Evolutionary conservation across 1,140 invertebrate genomes (phyloP).

Genomic region (Druon quercuslanigerum): DNA sequence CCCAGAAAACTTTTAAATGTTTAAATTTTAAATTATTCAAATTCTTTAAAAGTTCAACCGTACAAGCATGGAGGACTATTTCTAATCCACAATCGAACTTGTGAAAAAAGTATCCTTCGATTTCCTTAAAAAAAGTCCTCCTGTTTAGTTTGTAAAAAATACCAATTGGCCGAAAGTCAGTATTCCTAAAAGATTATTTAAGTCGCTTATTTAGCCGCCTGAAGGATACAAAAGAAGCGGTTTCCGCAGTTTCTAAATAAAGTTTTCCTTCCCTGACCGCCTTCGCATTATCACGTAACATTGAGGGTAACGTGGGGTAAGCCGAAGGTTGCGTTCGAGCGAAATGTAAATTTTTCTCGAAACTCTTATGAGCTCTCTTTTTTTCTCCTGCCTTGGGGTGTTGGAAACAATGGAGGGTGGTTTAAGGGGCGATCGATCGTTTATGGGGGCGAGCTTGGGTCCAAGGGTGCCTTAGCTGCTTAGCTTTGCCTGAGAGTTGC

Average conservation of each 20-base stretch:
- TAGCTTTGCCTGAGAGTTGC: background rate
- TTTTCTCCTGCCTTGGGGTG: constrained; percentile 52
- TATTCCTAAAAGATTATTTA: constrained; percentile 38
- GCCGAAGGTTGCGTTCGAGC: constrained; percentile 44
- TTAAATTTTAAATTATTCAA: no score
- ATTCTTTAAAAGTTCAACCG: no score
- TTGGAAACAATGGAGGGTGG: constrained; percentile 68
- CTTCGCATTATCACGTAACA: constrained; percentile 55
- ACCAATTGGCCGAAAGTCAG: constrained; percentile 6
- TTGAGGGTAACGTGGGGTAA: constrained; percentile 43
- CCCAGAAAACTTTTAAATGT: no score
- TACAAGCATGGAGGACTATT: no score
- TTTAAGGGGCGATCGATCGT: constrained; percentile 59
- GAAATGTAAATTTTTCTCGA: constrained; percentile 66
- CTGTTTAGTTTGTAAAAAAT: background rate
- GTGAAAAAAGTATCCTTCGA: no score
- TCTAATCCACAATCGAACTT: no score
- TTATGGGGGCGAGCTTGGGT: constrained; percentile 51
- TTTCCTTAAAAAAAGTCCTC: no score
- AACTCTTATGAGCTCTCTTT: constrained; percentile 43
- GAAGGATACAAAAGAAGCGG: constrained; percentile 17
- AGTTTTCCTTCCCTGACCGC: constrained; percentile 41
- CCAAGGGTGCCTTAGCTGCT: constrained; percentile 46
- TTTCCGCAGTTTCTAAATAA: constrained; percentile 46
- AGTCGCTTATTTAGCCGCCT: constrained; percentile 12